A percentile compares a stretch with the other conserved stretches of the same genome.
phyloP scores from a whole-genome alignment of 2,888 invertebrate genomes.

The Aleiodes testaceus region DNA sequence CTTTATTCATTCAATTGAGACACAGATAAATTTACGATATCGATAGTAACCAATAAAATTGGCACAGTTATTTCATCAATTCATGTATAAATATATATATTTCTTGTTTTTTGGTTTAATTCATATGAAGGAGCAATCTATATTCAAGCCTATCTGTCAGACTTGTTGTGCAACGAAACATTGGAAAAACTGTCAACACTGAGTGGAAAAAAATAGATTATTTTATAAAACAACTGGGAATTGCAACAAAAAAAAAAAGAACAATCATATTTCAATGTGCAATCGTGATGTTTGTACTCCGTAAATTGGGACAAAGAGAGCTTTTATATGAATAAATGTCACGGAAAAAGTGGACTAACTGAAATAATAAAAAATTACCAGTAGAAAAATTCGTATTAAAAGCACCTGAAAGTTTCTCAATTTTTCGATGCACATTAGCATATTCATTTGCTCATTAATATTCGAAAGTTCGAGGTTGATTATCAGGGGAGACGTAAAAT shows the following conservation, averaged over 20 bases:
- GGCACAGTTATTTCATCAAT: neutral
- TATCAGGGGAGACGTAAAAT: too few species aligned
- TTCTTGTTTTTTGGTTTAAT: neutral
- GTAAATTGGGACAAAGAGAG: neutral
- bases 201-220: neutral
- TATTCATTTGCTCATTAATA: too few species aligned
- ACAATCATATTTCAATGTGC: neutral
- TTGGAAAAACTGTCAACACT: slow-evolving; percentile 16
- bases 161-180: slow-evolving; percentile 5
- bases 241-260: neutral
- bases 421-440: too few species aligned
- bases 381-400: too few species aligned
- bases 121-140: slow-evolving; percentile 2
- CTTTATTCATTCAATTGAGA: slow-evolving; percentile 11
- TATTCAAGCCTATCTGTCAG: slow-evolving; percentile 5
- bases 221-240: neutral
- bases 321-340: too few species aligned
- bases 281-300: neutral
- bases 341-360: too few species aligned
- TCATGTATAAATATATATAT: neutral
- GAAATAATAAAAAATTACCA: too few species aligned
- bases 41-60: neutral
- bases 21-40: neutral
- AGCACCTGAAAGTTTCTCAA: too few species aligned
- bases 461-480: too few species aligned